Evolutionary conservation across 2,797 vertebrate genomes (phyloP), one percentile per base, ranked within the genome.

Genomic region (Spondyliosoma cantharus): DNA sequence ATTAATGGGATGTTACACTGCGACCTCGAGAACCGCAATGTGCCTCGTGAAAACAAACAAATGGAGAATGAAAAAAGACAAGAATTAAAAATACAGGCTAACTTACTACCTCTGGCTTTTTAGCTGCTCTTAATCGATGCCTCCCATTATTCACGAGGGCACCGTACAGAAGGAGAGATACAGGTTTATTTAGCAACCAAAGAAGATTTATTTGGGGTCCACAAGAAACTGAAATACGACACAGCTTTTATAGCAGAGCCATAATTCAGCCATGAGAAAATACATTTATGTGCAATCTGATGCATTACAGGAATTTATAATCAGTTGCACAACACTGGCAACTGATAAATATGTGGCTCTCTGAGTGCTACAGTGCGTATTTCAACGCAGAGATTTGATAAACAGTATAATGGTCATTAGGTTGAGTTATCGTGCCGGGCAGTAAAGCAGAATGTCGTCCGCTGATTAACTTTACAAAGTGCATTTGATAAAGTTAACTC

Each of bases 261-360:
- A 89, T 93, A 91, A 91, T 78, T 93, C 82, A 90, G 67, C 74
- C 66, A 61, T 32, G 46, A 74, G 60, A 85, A 89, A 91, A 90
- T 82, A 81, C 53, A 89, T 87, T 88, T 56, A 91, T 75, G 74
- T 71, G 74, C 87, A 88, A 90, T 86, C 77, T 80, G 87, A 92
- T 83, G 64, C 77, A 83, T 81, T 84, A 86, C 46, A 79, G 64
- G 74, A 90, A 92, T 93, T 86, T 84, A 88, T 83, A 80, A 90
- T 90, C 73, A 87, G 79, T 24, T 66, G 78, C 68, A 75, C 80
- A 88, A 87, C 71, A 84, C 63, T 67, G 71, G 80, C 46, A 69
- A 63, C 70, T 92, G 86, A 92, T 80, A 69, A 91, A 94, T 87
- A 86, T 83, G 75, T 54, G 79, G 78, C 63, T 84, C 58, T 78